phyloP scores from a whole-genome alignment of 2,113 vertebrate species.

The Nanorana parkeri region DNA sequence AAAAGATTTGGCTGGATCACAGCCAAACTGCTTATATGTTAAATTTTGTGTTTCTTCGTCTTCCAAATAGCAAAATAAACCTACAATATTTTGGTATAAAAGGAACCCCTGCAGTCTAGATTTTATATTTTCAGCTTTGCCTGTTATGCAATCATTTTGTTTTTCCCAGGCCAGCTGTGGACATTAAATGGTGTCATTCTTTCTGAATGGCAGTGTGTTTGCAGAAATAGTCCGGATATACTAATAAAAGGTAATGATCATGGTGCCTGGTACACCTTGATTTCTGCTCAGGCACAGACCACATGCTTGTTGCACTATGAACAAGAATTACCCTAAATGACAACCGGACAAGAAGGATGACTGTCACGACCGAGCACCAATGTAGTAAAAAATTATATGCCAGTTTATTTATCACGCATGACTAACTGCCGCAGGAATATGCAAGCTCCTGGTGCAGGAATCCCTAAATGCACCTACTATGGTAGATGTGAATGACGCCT shows the following conservation, averaged over 20 bases:
- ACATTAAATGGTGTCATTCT: neutral
- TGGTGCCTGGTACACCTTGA: constrained; percentile 44
- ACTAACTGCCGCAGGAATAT: too few relatives aligned
- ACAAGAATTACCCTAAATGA: neutral
- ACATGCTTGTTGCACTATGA: constrained; percentile 2
- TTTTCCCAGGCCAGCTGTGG: neutral
- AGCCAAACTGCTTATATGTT: too few relatives aligned
- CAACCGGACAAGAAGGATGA: constrained; percentile 10
- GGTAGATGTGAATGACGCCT: too few relatives aligned
- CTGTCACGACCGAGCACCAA: neutral
- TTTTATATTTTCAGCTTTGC: neutral
- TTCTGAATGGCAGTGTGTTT: constrained; percentile 3
- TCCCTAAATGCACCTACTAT: too few relatives aligned
- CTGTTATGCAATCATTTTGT: neutral
- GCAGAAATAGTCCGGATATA: constrained; percentile 41
- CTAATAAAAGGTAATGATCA: constrained; percentile 50
- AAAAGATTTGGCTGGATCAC: too few relatives aligned
- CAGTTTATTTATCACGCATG: too few relatives aligned
- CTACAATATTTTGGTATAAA: too few relatives aligned
- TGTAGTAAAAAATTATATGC: neutral
- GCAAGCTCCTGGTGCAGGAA: too few relatives aligned
- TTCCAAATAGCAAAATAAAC: too few relatives aligned
- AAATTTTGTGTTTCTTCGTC: too few relatives aligned
- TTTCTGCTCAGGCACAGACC: constrained; percentile 18
- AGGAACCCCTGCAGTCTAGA: neutral